These are phyloP conservation scores for Drosophila mojavensis DNA, from an alignment of 1,140 invertebrate genomes.

Conservation along the genomic window DNA sequence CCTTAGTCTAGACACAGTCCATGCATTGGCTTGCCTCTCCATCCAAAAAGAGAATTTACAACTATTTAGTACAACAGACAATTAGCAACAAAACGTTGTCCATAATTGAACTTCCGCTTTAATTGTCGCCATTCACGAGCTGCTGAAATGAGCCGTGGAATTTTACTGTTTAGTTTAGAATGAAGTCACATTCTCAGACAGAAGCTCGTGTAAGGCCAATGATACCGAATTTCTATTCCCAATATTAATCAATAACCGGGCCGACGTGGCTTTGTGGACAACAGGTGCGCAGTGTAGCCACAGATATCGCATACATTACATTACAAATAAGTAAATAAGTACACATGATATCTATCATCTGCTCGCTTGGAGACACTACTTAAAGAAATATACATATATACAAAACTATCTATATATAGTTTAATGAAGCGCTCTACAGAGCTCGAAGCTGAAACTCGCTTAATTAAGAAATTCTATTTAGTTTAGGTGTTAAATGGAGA, in stretches of 20 bases:
- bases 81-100: constrained; percentile 58
- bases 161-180: constrained; percentile 17
- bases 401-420: background rate
- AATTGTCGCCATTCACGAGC: constrained; percentile 38
- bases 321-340: constrained; percentile 18
- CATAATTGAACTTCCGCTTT: constrained; percentile 76
- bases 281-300: constrained; percentile 35
- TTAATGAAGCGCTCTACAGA: background rate
- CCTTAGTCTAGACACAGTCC: no score
- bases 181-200: background rate
- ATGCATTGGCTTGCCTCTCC: constrained; percentile 9
- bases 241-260: constrained; percentile 10
- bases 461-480: constrained; percentile 26
- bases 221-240: background rate
- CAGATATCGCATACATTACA: constrained; percentile 1
- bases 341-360: constrained; percentile 7
- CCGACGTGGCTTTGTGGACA: background rate
- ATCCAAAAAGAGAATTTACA: constrained; percentile 19
- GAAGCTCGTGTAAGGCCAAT: background rate
- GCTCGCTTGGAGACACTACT: no score
- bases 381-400: no score
- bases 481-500: constrained; percentile 7
- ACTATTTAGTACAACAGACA: constrained; percentile 59
- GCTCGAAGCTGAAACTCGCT: background rate
- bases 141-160: constrained; percentile 16